phyloP scores from a whole-genome alignment of 2,888 invertebrate genomes.

The Chloroclystis v-ata region DNA sequence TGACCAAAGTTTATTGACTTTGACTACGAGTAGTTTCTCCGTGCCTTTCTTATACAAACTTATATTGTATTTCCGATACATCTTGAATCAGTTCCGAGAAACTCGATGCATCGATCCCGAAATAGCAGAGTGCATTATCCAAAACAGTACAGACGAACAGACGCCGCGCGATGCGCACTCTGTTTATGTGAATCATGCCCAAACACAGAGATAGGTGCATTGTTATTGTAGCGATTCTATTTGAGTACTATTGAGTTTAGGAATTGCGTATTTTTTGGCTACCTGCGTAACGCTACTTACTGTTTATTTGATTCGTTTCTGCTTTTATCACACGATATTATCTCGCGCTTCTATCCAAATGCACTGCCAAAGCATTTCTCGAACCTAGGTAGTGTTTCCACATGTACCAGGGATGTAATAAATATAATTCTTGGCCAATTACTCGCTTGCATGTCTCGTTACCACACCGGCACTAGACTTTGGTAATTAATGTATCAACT shows the following conservation, averaged over 20 bases:
- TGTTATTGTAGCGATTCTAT: too few relatives aligned
- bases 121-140: constrained; percentile 16
- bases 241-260: too few relatives aligned
- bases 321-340: too few relatives aligned
- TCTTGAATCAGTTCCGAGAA: constrained; percentile 10
- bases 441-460: constrained; percentile 31
- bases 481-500: constrained; percentile 8
- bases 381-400: background rate
- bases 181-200: constrained; percentile 1
- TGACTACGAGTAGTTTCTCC: background rate
- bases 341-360: too few relatives aligned
- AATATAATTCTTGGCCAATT: constrained; percentile 30
- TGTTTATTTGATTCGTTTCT: too few relatives aligned
- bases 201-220: too few relatives aligned
- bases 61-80: background rate
- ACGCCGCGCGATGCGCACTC: constrained; percentile 13
- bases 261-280: too few relatives aligned
- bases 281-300: too few relatives aligned
- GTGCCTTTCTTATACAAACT: background rate
- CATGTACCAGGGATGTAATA: constrained; percentile 18
- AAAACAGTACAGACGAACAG: constrained; percentile 14
- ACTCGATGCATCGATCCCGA: constrained; percentile 15
- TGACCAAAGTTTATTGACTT: constrained; percentile 3
- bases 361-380: too few relatives aligned
- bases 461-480: constrained; percentile 16